These are phyloP conservation scores for Acanthis flammea DNA, from an alignment of 2,797 vertebrate species.

Conservation along the genomic window DNA sequence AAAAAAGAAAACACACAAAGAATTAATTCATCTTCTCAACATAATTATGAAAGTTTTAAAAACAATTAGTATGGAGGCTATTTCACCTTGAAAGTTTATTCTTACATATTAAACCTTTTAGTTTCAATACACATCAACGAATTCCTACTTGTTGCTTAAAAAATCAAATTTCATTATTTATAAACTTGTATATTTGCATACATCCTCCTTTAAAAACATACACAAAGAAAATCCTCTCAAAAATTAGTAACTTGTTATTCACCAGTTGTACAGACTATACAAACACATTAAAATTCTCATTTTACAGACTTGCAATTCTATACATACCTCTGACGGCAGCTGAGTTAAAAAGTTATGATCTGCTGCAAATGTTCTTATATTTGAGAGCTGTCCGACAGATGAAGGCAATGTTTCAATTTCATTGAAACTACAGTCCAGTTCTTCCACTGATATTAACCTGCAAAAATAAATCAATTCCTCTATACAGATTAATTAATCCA, in stretches of 20 bases:
- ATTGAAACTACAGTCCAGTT: constrained; percentile 97
- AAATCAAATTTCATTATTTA: background rate
- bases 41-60: background rate
- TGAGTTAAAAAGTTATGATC: constrained; percentile 95
- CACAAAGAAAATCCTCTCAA: background rate
- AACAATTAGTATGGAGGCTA: background rate
- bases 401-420: constrained; percentile 93
- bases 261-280: background rate
- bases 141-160: background rate
- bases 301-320: background rate
- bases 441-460: constrained; percentile 87
- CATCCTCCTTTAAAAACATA: background rate
- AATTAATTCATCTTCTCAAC: background rate
- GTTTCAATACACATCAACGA: background rate
- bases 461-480: background rate
- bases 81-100: background rate
- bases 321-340: constrained; percentile 89
- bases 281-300: background rate
- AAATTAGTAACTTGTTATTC: background rate
- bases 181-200: background rate
- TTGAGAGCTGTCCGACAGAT: constrained; percentile 86
- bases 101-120: background rate
- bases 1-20: background rate
- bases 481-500: background rate
- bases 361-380: constrained; percentile 92